A percentile compares a stretch with the other conserved stretches of the same genome.
These are phyloP conservation scores for Vireo griseus DNA, from an alignment of 2,797 vertebrate species.

Conservation along the genomic window DNA sequence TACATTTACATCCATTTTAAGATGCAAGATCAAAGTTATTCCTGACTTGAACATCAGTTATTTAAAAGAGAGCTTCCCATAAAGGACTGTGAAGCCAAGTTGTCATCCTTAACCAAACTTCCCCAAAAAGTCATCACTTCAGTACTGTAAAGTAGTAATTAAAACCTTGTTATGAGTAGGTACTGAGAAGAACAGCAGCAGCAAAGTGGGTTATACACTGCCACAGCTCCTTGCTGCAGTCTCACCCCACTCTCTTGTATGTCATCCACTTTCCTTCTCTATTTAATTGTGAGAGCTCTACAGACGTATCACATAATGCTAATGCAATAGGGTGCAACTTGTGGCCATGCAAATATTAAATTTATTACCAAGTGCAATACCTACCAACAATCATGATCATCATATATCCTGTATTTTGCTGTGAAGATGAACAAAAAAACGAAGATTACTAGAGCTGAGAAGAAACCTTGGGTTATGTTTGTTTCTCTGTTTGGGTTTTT, in stretches of 20 bases:
- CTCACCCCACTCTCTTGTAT: not conserved
- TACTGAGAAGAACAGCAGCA: not conserved
- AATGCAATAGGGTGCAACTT: not conserved
- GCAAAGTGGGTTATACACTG: not conserved
- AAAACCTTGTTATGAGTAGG: not conserved
- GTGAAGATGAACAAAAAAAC: not conserved
- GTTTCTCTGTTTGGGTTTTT: not conserved
- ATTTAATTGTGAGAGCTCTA: not conserved
- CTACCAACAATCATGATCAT: not conserved
- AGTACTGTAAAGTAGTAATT: not conserved
- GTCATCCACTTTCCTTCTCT: not conserved
- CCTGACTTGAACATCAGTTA: not conserved
- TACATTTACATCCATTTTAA: not conserved
- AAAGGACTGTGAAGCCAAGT: not conserved
- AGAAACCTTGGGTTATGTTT: not conserved
- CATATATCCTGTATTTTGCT: not conserved
- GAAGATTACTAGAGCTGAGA: not conserved
- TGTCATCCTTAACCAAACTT: not conserved
- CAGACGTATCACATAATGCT: not conserved
- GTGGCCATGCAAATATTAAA: not conserved
- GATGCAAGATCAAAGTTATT: not conserved
- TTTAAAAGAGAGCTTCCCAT: not conserved
- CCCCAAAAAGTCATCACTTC: not conserved
- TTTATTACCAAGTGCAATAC: not conserved
- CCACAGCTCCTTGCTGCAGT: not conserved